Evolutionary conservation across 2,797 vertebrate species (phyloP), one percentile per base, ranked within the genome.

Genomic region (Sciaenops ocellatus): DNA sequence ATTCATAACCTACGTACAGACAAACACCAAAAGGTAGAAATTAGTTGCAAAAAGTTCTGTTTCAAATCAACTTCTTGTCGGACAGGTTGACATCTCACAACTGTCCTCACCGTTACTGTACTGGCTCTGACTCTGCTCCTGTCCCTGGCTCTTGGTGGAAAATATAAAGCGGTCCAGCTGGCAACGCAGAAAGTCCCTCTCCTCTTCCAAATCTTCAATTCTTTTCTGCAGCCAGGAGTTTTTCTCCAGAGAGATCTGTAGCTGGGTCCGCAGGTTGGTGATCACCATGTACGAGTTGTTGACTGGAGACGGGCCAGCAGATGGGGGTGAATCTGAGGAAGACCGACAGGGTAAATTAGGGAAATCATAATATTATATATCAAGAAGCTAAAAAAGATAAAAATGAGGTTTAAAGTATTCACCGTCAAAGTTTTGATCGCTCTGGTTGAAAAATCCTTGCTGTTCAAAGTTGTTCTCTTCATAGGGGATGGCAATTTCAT

Each of bases 181-280:
- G 76, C 97, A 97, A 12, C 97, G 95, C 16, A 98, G 88, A 73
- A 98, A 98, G 82, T 98, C 97, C 70, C 97, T 92, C 91, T 98
- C 97, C 86, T 97, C 97, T 84, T 98, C 97, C 86, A 98, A 93
- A 86, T 98, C 97, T 84, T 97, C 96, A 0, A 97, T 98, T 85
- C 97, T 95, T 82, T 98, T 98, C 93, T 97, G 96, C 52, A 98
- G 85, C 97, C 97, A 97, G 0, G 97, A 97, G 91, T 97, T 98
- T 89, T 97, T 96, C 93, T 98, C 97, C 77, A 97, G 86, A 34
- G 97, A 97, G 92, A 97, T 96, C 88, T 98, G 97, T 48, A 98
- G 94, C 93, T 98, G 97, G 9, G 97, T 96, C 72, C 95, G 94
- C 73, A 97, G 89, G 62, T 96, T 95, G 18, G 94, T 96, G 90